Evolutionary conservation across 1,140 invertebrate genomes (phyloP), one percentile per base, ranked within the genome.

Genomic region (Euschistus heros): DNA sequence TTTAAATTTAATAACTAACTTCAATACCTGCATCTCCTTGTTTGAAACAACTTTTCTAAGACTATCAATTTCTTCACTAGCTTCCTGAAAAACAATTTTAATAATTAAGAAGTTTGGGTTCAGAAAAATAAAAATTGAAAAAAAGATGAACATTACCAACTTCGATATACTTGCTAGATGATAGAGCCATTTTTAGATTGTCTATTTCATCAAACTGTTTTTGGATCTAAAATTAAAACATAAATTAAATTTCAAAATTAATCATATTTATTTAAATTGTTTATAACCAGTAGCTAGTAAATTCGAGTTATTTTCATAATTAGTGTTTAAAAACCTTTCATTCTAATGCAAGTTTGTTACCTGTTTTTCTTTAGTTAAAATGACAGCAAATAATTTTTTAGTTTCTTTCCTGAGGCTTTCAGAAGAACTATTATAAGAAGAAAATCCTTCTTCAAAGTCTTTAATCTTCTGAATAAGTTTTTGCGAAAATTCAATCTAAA

Each of bases 281-380:
- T 24, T 6, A 57, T 3, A n/a, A n/a, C n/a, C 22, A 57, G 2
- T 57, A 6, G 6, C 4, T 14, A 17, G 15, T 15, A 24, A 17
- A 24, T 27, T 3, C 54, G 0, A 26, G 22, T 57, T 22, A 27
- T 0, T 2, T 5, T 57, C 4, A 57, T 6, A 24, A 57, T 57
- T 6, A 13, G 22, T 22, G 52, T 47, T 17, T 3, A 47, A 3
- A 17, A 47, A 47, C n/a, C n/a, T n/a, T 1, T 50, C 2, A 20
- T 50, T 50, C 47, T n/a, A 1, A 20, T 18, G n/a, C 10, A 20
- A 50, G n/a, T 18, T 3, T 5, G 8, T 17, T 57, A 57, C 54
- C 54, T 57, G 54, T 4, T 57, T 57, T 57, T 57, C 54, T 57
- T 57, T 57, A 22, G 54, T 6, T 22, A 57, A 26, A 57, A 57